phyloP scores from a whole-genome alignment of 2,797 vertebrate genomes.

The Champsocephalus esox region DNA sequence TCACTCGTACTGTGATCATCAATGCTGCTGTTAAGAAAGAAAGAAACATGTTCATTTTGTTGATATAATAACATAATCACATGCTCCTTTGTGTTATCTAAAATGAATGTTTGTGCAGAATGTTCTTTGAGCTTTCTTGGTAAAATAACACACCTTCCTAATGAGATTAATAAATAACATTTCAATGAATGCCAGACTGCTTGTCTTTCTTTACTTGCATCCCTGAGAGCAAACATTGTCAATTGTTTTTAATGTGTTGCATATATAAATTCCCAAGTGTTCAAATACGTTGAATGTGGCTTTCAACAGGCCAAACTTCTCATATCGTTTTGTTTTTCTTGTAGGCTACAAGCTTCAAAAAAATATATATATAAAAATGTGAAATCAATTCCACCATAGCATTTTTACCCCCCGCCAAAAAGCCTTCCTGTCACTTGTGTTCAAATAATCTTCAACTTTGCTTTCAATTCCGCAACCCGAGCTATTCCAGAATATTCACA shows the following conservation, averaged over 20 bases:
- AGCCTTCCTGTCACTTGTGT: conserved; percentile 38
- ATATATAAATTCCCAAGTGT: conserved; percentile 8
- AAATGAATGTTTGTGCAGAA: neutral
- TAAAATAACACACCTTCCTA: too few relatives aligned
- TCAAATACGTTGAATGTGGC: neutral
- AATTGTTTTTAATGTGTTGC: neutral
- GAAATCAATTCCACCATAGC: neutral
- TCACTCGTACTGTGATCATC: neutral
- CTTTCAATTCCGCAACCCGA: conserved; percentile 61
- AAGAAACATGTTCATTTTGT: neutral
- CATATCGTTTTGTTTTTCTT: neutral
- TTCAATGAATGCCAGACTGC: neutral
- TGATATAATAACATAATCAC: neutral
- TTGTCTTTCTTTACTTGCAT: neutral
- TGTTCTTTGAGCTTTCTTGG: conserved; percentile 5
- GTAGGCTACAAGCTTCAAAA: conserved; percentile 1
- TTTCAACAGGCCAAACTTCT: neutral
- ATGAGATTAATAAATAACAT: conserved; percentile 5
- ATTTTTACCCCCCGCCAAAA: neutral
- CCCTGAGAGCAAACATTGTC: neutral
- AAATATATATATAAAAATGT: neutral
- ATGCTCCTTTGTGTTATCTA: neutral
- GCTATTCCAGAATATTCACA: conserved; percentile 1
- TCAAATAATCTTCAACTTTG: neutral
- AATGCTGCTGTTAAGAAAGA: neutral